Conservation (phyloP, 2,797 vertebrate species). For the Scarus forsteni region DNA sequence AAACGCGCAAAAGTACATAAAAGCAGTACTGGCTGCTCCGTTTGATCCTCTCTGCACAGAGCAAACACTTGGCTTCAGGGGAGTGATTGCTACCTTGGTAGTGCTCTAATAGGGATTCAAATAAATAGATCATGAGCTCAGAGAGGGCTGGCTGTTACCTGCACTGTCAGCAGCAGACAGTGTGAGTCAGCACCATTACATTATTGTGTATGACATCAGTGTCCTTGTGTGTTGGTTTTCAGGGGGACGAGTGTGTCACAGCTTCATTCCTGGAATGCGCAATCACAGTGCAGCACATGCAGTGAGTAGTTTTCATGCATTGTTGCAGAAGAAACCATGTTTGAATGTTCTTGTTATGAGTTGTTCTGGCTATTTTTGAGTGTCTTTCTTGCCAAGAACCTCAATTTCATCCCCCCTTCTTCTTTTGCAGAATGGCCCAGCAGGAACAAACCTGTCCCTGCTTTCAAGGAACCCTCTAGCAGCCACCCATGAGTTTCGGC, state of each 20-base stretch:
- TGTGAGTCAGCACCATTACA: slow-evolving; percentile 45
- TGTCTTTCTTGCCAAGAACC: neutral
- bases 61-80: neutral
- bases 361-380: no score
- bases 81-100: neutral
- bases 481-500: slow-evolving; percentile 94
- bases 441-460: slow-evolving; percentile 88
- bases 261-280: slow-evolving; percentile 86
- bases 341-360: no score
- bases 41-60: neutral
- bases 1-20: neutral
- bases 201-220: slow-evolving; percentile 39
- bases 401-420: neutral
- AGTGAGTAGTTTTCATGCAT: slow-evolving; percentile 48
- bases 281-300: slow-evolving; percentile 78
- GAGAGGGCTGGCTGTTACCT: slow-evolving; percentile 11
- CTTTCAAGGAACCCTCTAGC: slow-evolving; percentile 96
- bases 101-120: neutral
- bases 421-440: slow-evolving; percentile 80
- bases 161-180: slow-evolving; percentile 14
- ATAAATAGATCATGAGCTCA: neutral
- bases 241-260: slow-evolving; percentile 86
- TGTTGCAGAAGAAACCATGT: no score
- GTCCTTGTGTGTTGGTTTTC: slow-evolving; percentile 52
- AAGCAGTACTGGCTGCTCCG: neutral